Conservation (phyloP, 1,140 invertebrate species). For the Penaeus indicus region DNA sequence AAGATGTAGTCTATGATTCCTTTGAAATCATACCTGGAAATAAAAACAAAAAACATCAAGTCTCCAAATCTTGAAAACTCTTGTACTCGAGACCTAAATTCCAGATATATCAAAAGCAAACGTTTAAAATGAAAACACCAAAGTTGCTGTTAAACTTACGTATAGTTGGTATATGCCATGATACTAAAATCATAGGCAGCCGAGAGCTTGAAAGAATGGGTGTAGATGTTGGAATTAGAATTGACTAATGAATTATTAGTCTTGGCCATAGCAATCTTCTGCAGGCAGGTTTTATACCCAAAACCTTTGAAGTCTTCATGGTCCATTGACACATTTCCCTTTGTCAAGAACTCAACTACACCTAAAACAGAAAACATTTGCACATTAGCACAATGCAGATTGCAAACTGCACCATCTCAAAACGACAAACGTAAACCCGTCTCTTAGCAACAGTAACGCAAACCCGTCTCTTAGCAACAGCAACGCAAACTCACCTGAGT, state of each 20-base stretch:
- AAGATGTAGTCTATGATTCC: slow-evolving; percentile 99
- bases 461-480: slow-evolving; percentile 77
- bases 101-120: no score
- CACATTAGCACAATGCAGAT: background rate
- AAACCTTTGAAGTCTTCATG: slow-evolving; percentile 98
- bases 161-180: slow-evolving; percentile 99
- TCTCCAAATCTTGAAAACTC: no score
- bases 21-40: slow-evolving; percentile 96
- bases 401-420: no score
- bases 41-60: background rate
- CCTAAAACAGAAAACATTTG: slow-evolving; percentile 74
- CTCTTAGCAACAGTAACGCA: no score
- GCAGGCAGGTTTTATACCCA: slow-evolving; percentile 82
- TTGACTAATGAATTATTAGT: slow-evolving; percentile 67
- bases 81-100: no score
- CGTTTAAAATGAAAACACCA: background rate
- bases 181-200: slow-evolving; percentile 95
- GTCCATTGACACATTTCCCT: slow-evolving; percentile 88
- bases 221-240: slow-evolving; percentile 81
- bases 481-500: slow-evolving; percentile 81
- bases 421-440: no score
- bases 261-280: slow-evolving; percentile 67
- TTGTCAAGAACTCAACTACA: slow-evolving; percentile 94
- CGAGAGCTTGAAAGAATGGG: slow-evolving; percentile 94
- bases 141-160: slow-evolving; percentile 76